Percentiles rank a stretch among this genome's conserved stretches.
These are phyloP conservation scores for Cheilosia urbana DNA, from an alignment of 2,888 invertebrate genomes.

Conservation along the genomic window DNA sequence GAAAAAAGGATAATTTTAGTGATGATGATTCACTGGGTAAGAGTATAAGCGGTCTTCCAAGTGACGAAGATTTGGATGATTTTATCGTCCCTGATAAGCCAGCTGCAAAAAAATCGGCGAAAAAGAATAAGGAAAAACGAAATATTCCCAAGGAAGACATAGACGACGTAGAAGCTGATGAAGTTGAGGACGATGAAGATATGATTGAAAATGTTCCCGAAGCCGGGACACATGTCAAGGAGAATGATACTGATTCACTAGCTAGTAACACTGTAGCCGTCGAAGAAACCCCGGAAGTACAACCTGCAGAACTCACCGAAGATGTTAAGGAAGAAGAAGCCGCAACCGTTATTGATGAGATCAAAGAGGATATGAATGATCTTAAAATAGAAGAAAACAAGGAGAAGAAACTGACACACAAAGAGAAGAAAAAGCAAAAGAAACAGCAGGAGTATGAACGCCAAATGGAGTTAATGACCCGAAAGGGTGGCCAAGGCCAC, in stretches of 20 bases:
- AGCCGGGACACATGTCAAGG: constrained; percentile 80
- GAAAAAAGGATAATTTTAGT: constrained; percentile 67
- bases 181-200: constrained; percentile 75
- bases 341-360: constrained; percentile 76
- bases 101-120: constrained; percentile 80
- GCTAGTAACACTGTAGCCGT: constrained; percentile 13
- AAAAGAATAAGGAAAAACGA: constrained; percentile 79
- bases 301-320: constrained; percentile 23
- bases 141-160: constrained; percentile 32
- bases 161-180: constrained; percentile 79
- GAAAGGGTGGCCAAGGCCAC: constrained; percentile 94
- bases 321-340: constrained; percentile 76
- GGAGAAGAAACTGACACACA: constrained; percentile 93
- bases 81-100: constrained; percentile 76
- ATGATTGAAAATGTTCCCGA: constrained; percentile 82
- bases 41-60: constrained; percentile 60
- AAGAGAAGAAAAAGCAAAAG: constrained; percentile 95
- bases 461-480: constrained; percentile 92
- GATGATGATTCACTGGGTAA: constrained; percentile 77
- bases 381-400: constrained; percentile 76
- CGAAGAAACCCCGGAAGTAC: constrained; percentile 28
- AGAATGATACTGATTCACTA: not conserved
- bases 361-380: constrained; percentile 75
- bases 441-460: constrained; percentile 95
- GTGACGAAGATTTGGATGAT: constrained; percentile 73